Percentiles rank a stretch among this genome's conserved stretches.
Conservation (phyloP, 1,140 invertebrate genomes). For the Drosophila pseudoananassae region DNA sequence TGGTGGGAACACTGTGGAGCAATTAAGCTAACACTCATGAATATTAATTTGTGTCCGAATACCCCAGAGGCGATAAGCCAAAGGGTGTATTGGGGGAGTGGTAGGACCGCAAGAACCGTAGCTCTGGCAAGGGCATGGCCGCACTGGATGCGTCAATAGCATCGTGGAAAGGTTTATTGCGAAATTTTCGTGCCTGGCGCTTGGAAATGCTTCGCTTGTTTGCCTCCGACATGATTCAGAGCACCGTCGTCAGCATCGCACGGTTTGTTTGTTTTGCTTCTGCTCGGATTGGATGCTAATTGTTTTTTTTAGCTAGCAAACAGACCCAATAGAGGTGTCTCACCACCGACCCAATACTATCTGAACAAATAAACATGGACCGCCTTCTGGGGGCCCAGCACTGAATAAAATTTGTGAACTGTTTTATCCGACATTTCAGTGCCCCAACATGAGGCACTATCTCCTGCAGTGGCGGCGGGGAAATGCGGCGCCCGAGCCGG, state of each 20-base stretch:
- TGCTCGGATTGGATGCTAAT: constrained; percentile 3
- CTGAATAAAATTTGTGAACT: background rate
- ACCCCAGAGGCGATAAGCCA: background rate
- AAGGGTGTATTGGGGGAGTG: too few relatives aligned
- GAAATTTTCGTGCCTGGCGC: constrained; percentile 1
- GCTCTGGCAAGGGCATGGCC: too few relatives aligned
- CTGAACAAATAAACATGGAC: too few relatives aligned
- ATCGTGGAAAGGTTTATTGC: background rate
- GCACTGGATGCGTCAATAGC: background rate
- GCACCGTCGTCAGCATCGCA: background rate
- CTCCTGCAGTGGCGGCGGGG: constrained; percentile 13
- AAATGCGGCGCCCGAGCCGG: constrained; percentile 1
- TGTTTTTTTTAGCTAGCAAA: background rate
- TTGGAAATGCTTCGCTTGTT: background rate
- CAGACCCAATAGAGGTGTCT: background rate
- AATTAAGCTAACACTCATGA: background rate
- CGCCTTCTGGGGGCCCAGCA: background rate
- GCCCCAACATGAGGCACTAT: constrained; percentile 42
- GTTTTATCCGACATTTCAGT: constrained; percentile 23
- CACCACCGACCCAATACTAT: background rate
- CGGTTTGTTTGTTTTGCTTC: background rate
- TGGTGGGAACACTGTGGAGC: background rate
- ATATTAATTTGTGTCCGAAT: background rate
- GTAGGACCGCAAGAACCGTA: background rate
- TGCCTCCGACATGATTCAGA: background rate